These are phyloP conservation scores for Lacerta bilineata DNA, from an alignment of 2,797 vertebrate genomes.

Conservation along the genomic window DNA sequence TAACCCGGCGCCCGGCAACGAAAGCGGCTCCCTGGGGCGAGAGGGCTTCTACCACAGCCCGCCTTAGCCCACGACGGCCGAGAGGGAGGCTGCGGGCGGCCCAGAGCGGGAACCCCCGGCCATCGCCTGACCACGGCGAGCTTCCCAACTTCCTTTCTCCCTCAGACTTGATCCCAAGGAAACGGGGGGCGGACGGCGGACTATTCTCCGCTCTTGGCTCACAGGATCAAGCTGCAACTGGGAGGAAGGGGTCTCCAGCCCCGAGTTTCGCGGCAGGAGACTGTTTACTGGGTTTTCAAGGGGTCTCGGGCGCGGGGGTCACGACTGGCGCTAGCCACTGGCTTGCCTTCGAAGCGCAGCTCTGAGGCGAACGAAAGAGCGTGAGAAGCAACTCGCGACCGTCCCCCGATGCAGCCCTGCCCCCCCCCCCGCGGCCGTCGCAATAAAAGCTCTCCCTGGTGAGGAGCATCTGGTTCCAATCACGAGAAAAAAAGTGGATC, in stretches of 20 bases:
- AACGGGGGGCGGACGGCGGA: background rate
- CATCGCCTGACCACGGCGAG: background rate
- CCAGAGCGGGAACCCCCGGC: background rate
- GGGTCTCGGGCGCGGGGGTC: too few species aligned
- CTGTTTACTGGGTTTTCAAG: background rate
- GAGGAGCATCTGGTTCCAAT: constrained; percentile 74
- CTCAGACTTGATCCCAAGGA: background rate
- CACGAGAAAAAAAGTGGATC: constrained; percentile 60
- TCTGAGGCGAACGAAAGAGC: background rate
- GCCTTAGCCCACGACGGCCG: background rate
- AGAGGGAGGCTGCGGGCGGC: background rate
- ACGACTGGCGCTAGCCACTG: background rate
- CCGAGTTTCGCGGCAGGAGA: background rate
- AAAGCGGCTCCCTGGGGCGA: constrained; percentile 44
- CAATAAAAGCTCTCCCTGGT: constrained; percentile 59
- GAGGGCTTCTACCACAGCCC: background rate
- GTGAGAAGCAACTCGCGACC: background rate
- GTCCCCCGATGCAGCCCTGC: constrained; percentile 7
- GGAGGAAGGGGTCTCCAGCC: background rate
- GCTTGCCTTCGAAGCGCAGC: background rate
- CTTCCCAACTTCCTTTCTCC: background rate
- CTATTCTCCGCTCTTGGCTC: background rate
- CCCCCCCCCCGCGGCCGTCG: constrained; percentile 23
- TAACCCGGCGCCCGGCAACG: constrained; percentile 71
- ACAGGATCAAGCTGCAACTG: background rate